phyloP scores from a whole-genome alignment of 2,888 invertebrate genomes.

The Drosophila robusta region DNA sequence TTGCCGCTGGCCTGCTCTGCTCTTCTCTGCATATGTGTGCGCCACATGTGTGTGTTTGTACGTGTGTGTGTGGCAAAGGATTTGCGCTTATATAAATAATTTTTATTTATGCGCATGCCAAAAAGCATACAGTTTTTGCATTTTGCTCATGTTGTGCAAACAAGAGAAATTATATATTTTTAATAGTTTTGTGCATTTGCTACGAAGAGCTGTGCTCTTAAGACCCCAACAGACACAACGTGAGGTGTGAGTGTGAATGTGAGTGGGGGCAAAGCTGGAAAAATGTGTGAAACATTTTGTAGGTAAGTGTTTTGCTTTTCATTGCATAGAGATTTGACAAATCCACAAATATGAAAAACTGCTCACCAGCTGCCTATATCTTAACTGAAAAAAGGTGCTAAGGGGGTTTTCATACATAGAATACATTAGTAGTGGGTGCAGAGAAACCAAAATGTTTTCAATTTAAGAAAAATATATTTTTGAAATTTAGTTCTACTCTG shows the following conservation, averaged over 20 bases:
- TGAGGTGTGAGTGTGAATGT: too few species aligned
- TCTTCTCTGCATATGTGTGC: constrained; percentile 13
- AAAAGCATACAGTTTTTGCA: constrained; percentile 52
- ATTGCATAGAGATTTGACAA: not conserved
- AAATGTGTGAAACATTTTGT: constrained; percentile 1
- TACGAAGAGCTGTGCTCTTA: constrained; percentile 3
- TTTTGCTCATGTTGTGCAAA: constrained; percentile 29
- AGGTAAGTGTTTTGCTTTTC: constrained; percentile 2
- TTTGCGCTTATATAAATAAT: constrained; percentile 73
- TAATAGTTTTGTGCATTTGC: constrained; percentile 50
- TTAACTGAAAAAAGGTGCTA: not conserved
- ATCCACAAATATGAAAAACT: not conserved
- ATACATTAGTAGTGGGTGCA: not conserved
- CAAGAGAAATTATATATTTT: constrained; percentile 44
- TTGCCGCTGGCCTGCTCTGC: constrained; percentile 9
- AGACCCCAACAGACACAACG: constrained; percentile 4
- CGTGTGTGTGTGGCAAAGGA: constrained; percentile 46
- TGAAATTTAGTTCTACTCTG: not conserved
- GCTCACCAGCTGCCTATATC: not conserved
- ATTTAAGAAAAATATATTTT: not conserved
- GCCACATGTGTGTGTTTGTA: constrained; percentile 10
- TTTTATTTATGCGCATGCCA: constrained; percentile 61
- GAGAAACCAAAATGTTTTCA: too few species aligned
- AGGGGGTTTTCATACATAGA: not conserved
- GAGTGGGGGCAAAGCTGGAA: not conserved